phyloP scores from a whole-genome alignment of 2,797 vertebrate species.

The Eospalax fontanierii region DNA sequence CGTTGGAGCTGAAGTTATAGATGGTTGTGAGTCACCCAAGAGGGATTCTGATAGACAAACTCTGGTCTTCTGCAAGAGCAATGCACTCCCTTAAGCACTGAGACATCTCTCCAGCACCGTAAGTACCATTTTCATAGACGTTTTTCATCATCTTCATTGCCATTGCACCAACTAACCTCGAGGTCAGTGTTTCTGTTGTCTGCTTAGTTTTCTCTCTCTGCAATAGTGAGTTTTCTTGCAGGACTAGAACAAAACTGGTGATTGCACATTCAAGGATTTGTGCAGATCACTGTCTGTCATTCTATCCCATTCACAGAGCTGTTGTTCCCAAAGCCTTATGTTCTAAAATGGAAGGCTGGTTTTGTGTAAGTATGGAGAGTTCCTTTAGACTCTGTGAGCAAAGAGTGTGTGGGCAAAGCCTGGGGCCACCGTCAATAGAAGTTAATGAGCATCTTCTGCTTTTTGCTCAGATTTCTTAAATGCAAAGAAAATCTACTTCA shows the following conservation, averaged over 20 bases:
- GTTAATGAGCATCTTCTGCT: neutral
- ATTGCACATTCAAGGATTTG: neutral
- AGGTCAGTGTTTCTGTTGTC: neutral
- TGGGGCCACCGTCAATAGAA: neutral
- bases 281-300: neutral
- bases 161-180: neutral
- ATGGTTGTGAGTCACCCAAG: neutral
- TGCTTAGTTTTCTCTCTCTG: slow-evolving; percentile 2
- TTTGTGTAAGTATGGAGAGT: neutral
- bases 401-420: neutral
- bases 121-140: neutral
- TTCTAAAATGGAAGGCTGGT: neutral
- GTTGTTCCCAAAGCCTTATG: neutral
- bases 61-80: neutral
- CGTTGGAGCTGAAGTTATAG: neutral
- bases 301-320: neutral
- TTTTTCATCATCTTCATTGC: neutral
- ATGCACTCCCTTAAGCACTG: neutral
- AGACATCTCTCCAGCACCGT: neutral
- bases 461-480: slow-evolving; percentile 11
- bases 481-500: neutral
- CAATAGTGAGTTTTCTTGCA: slow-evolving; percentile 5
- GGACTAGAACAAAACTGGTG: neutral
- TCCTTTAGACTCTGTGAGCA: neutral
- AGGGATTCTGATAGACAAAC: neutral